phyloP scores from a whole-genome alignment of 2,113 vertebrate genomes.

The Plecotus auritus region DNA sequence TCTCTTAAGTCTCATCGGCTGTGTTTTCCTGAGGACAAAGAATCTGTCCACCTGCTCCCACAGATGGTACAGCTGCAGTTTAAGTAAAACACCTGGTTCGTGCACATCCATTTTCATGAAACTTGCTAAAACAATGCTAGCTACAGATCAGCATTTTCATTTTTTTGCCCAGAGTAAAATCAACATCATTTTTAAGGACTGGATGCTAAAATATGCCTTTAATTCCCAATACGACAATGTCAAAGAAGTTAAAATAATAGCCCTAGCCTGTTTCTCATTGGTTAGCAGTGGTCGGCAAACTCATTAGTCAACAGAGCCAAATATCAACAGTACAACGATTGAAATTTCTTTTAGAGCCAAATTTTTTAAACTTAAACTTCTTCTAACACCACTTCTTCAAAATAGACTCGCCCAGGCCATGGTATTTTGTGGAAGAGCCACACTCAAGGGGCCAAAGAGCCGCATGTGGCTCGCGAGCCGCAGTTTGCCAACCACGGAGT shows the following conservation, averaged over 20 bases:
- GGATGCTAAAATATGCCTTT: slow-evolving; percentile 30
- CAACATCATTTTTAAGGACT: background rate
- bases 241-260: slow-evolving; percentile 6
- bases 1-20: slow-evolving; percentile 76
- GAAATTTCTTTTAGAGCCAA: too few species aligned
- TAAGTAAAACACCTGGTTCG: slow-evolving; percentile 75
- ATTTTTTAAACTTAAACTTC: too few species aligned
- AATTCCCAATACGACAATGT: background rate
- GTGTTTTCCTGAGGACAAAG: slow-evolving; percentile 67
- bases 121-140: background rate
- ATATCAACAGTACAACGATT: too few species aligned
- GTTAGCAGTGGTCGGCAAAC: too few species aligned
- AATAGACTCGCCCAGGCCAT: too few species aligned
- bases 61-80: slow-evolving; percentile 77
- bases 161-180: background rate
- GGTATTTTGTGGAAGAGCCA: too few species aligned
- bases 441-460: too few species aligned
- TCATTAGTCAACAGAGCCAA: too few species aligned
- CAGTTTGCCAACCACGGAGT: too few species aligned
- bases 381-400: too few species aligned
- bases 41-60: slow-evolving; percentile 72
- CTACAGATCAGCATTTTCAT: background rate
- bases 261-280: background rate
- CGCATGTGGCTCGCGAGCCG: too few species aligned
- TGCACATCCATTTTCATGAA: background rate